Evolutionary conservation across 2,113 vertebrate genomes (phyloP).

Genomic region (Bucco capensis): DNA sequence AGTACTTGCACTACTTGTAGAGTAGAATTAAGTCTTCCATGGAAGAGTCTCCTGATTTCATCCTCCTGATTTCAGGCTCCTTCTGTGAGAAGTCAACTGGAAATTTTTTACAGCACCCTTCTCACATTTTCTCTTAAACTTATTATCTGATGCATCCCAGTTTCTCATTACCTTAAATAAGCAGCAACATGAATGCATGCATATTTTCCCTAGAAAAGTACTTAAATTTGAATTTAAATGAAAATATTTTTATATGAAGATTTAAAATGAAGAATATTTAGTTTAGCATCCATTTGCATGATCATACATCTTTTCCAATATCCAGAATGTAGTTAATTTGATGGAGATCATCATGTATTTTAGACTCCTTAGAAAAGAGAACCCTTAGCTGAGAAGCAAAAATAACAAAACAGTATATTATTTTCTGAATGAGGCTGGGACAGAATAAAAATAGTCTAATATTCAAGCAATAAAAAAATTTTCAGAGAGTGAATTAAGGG

Average conservation of each 20-base stretch:
- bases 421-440: neutral
- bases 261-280: neutral
- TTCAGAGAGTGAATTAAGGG: neutral
- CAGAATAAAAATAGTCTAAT: neutral
- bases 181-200: neutral
- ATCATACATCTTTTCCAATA: neutral
- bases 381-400: neutral
- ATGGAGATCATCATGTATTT: accelerated
- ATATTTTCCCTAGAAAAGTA: neutral
- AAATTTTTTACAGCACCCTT: neutral
- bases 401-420: neutral
- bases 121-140: neutral
- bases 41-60: neutral
- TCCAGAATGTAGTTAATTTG: neutral
- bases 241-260: neutral
- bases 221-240: neutral
- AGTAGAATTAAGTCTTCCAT: neutral
- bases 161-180: neutral
- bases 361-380: neutral
- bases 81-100: neutral
- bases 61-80: neutral
- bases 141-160: neutral
- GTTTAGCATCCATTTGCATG: neutral
- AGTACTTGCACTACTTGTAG: neutral
- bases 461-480: neutral